These are phyloP conservation scores for Lepisosteus osseus DNA, from an alignment of 2,113 vertebrate genomes.

Conservation along the genomic window DNA sequence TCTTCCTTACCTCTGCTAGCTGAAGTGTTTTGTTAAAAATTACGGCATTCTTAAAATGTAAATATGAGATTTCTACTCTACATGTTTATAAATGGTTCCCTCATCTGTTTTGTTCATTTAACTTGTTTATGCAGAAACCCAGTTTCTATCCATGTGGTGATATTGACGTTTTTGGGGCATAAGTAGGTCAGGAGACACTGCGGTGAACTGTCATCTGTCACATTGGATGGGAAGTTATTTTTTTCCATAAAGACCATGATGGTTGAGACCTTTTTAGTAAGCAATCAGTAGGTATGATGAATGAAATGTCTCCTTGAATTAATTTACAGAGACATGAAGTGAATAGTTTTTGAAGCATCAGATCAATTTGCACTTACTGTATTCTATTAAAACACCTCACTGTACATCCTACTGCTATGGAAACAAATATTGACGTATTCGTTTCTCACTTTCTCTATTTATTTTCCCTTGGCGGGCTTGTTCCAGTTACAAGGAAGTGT, in stretches of 20 bases:
- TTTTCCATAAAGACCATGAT: background rate
- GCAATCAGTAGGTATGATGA: too few species aligned
- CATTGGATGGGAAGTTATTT: background rate
- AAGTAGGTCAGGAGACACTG: background rate
- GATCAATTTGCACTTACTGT: background rate
- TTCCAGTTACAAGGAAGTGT: slow-evolving; percentile 2
- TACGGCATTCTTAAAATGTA: too few species aligned
- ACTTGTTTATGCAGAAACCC: background rate
- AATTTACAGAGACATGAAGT: too few species aligned
- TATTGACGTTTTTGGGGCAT: background rate
- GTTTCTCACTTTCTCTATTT: background rate
- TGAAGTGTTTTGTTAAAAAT: too few species aligned
- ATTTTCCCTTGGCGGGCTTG: background rate
- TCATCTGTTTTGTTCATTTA: too few species aligned
- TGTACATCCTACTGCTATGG: slow-evolving; percentile 1
- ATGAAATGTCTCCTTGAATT: too few species aligned
- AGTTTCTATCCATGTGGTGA: background rate
- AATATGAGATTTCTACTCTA: too few species aligned
- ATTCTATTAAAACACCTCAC: background rate
- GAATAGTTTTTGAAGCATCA: background rate
- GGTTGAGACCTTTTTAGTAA: too few species aligned
- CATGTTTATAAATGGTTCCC: too few species aligned
- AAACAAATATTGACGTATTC: background rate
- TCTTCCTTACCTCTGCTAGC: too few species aligned
- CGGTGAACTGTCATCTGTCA: background rate